These are phyloP conservation scores for Poeciliopsis infans DNA, from an alignment of 2,797 vertebrate species.

Conservation along the genomic window DNA sequence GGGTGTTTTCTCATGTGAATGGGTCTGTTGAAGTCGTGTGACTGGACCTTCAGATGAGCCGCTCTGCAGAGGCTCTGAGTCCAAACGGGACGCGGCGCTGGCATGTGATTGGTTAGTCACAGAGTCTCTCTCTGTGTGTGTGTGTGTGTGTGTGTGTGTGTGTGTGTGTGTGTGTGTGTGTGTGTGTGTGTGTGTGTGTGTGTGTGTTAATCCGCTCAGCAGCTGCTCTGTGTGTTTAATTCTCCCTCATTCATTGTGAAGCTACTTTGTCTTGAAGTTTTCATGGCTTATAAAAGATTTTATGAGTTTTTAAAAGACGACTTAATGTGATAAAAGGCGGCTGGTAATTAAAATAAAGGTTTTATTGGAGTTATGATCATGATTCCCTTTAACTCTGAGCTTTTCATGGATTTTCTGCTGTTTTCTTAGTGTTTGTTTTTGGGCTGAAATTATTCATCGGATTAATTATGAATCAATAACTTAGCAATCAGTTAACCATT, in stretches of 20 bases:
- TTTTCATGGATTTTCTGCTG: background rate
- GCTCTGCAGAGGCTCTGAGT: slow-evolving; percentile 2
- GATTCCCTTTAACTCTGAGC: background rate
- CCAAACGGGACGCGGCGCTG: slow-evolving; percentile 18
- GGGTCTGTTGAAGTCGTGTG: background rate
- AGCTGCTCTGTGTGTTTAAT: slow-evolving; percentile 31
- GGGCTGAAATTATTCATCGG: no score
- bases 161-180: no score
- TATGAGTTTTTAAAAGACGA: background rate
- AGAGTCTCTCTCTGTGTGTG: slow-evolving; percentile 51
- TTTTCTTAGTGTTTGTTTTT: background rate
- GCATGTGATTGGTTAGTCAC: slow-evolving; percentile 64
- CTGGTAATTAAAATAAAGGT: background rate
- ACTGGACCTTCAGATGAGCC: background rate
- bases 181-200: no score
- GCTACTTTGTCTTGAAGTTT: background rate
- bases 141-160: slow-evolving; percentile 5
- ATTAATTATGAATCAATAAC: no score
- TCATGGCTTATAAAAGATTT: background rate
- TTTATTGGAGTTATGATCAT: background rate
- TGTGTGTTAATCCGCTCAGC: slow-evolving; percentile 28
- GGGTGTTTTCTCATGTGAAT: background rate
- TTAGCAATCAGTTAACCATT: no score
- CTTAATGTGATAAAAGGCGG: background rate
- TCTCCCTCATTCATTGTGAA: background rate